Percentiles rank a stretch among this genome's conserved stretches.
Conservation (phyloP, 2,888 invertebrate species). For the Leucophenga maculata region DNA sequence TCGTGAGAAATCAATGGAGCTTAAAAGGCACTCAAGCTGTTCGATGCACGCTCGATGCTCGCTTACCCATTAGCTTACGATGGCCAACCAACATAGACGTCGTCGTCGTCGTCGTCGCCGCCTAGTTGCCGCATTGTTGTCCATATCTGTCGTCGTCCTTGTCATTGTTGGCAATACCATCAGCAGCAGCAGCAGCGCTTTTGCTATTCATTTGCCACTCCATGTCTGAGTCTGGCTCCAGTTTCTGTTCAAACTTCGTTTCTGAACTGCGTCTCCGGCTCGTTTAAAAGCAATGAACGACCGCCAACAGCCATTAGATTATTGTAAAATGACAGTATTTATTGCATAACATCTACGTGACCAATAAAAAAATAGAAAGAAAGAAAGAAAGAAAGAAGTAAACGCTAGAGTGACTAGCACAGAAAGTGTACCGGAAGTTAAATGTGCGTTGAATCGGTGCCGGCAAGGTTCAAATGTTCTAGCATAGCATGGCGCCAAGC, state of each 20-base stretch:
- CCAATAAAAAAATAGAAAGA: constrained; percentile 44
- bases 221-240: too few relatives aligned
- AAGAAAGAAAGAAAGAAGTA: constrained; percentile 22
- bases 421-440: constrained; percentile 26
- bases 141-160: not conserved
- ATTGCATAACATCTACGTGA: constrained; percentile 61
- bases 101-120: too few relatives aligned
- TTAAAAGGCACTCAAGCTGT: constrained; percentile 17
- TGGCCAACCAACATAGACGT: too few relatives aligned
- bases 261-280: not conserved
- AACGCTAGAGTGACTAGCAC: constrained; percentile 30
- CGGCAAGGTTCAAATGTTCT: constrained; percentile 8
- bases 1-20: constrained; percentile 18
- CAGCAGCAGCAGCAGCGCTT: constrained; percentile 23
- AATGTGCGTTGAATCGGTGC: constrained; percentile 33
- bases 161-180: constrained; percentile 19
- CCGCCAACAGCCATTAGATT: constrained; percentile 62
- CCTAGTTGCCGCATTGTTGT: too few relatives aligned
- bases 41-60: not conserved
- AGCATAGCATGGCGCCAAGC: constrained; percentile 34
- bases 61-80: not conserved
- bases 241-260: too few relatives aligned
- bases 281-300: constrained; percentile 33
- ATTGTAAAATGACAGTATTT: constrained; percentile 65
- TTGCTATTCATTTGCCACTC: too few relatives aligned